phyloP scores from a whole-genome alignment of 2,797 vertebrate species.

The Thripadectes ignobilis region DNA sequence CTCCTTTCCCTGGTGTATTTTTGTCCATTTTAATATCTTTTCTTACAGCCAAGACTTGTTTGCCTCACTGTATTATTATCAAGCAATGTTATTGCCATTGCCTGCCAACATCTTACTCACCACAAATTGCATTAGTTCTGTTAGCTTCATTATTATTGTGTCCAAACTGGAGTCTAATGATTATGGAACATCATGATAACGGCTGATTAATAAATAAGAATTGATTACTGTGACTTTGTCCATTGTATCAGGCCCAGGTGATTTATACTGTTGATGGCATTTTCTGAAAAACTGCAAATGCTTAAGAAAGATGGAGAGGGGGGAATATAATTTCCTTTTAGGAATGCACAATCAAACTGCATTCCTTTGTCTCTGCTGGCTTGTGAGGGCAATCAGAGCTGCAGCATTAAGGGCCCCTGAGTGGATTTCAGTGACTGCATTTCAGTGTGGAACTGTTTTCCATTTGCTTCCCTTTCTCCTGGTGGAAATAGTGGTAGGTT shows the following conservation, averaged over 20 bases:
- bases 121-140: slow-evolving; percentile 56
- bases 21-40: slow-evolving; percentile 61
- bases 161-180: slow-evolving; percentile 56
- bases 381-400: background rate
- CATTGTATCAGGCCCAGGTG: slow-evolving; percentile 41
- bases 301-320: slow-evolving; percentile 8
- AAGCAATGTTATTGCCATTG: slow-evolving; percentile 53
- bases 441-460: background rate
- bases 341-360: slow-evolving; percentile 5
- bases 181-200: slow-evolving; percentile 58
- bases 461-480: background rate
- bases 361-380: slow-evolving; percentile 44
- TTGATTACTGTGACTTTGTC: slow-evolving; percentile 48
- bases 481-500: accelerated
- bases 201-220: slow-evolving; percentile 70
- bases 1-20: slow-evolving; percentile 57
- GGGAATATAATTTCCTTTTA: background rate
- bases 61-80: slow-evolving; percentile 59
- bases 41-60: slow-evolving; percentile 44
- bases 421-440: background rate
- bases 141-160: slow-evolving; percentile 64
- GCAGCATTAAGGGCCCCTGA: background rate
- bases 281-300: slow-evolving; percentile 12
- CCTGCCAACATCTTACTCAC: slow-evolving; percentile 64
- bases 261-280: slow-evolving; percentile 24